These are phyloP conservation scores for Calosoma granatense DNA, from an alignment of 1,140 invertebrate genomes.

Conservation along the genomic window DNA sequence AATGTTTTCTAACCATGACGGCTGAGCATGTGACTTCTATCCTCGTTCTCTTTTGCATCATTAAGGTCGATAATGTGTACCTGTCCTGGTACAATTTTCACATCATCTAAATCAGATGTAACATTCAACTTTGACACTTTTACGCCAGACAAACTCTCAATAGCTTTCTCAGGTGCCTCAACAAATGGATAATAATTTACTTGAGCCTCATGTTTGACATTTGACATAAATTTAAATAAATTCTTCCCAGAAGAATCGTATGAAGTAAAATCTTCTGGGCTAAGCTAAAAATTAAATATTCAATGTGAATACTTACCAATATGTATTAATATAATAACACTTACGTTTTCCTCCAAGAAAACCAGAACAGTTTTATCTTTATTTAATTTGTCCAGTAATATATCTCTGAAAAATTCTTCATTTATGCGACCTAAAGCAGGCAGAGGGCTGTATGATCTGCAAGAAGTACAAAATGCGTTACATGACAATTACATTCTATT, in stretches of 20 bases:
- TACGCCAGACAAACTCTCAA: conserved; percentile 20
- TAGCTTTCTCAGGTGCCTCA: conserved; percentile 25
- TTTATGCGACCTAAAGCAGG: conserved; percentile 16
- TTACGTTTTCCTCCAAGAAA: conserved; percentile 31
- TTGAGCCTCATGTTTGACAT: conserved; percentile 20
- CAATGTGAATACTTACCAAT: conserved; percentile 3
- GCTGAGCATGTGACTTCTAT: conserved; percentile 30
- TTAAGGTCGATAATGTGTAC: conserved; percentile 34
- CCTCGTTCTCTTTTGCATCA: conserved; percentile 32
- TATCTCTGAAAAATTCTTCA: conserved; percentile 28
- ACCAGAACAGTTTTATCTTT: conserved; percentile 24
- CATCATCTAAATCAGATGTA: conserved; percentile 20
- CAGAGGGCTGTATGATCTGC: background rate
- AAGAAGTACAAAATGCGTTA: background rate
- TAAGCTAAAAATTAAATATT: conserved; percentile 24
- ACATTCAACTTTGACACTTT: conserved; percentile 23
- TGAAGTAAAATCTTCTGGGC: conserved; percentile 33
- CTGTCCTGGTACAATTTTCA: conserved; percentile 24
- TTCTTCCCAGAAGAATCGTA: conserved; percentile 21
- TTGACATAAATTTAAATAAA: conserved; percentile 20
- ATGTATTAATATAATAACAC: conserved; percentile 12
- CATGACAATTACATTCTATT: too few relatives aligned
- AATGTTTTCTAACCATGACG: conserved; percentile 34
- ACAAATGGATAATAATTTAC: conserved; percentile 29
- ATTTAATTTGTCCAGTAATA: conserved; percentile 23